Evolutionary conservation across 2,797 vertebrate species (phyloP).

Genomic region (Kryptolebias ocellatus): DNA sequence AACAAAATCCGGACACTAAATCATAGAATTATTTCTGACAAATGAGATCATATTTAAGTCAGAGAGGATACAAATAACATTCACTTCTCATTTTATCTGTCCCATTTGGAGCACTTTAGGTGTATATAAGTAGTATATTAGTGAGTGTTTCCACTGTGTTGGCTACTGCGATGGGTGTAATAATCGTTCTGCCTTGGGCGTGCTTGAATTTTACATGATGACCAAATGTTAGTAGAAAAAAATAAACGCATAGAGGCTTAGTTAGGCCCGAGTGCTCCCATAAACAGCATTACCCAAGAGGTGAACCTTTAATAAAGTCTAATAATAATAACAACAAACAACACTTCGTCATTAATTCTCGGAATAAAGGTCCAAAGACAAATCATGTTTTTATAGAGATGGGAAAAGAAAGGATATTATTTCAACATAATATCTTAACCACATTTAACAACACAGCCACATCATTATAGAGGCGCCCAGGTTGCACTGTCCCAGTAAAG

Average conservation of each 20-base stretch:
- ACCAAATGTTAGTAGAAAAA: constrained; percentile 54
- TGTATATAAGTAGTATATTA: constrained; percentile 46
- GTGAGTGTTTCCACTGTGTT: constrained; percentile 59
- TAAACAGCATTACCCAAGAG: constrained; percentile 64
- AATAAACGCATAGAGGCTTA: constrained; percentile 40
- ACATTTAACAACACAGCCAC: constrained; percentile 62
- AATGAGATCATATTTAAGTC: constrained; percentile 45
- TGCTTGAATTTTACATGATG: constrained; percentile 59
- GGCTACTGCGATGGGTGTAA: constrained; percentile 52
- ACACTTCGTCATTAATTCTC: constrained; percentile 58
- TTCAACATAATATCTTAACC: constrained; percentile 60
- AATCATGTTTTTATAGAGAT: constrained; percentile 64
- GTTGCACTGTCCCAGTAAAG: constrained; percentile 62
- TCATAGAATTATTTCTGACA: constrained; percentile 22
- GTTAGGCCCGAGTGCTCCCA: constrained; percentile 45
- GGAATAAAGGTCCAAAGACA: constrained; percentile 63
- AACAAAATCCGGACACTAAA: constrained; percentile 13
- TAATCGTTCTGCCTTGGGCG: constrained; percentile 51
- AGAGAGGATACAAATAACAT: constrained; percentile 15
- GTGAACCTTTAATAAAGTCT: constrained; percentile 48
- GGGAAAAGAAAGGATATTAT: constrained; percentile 70
- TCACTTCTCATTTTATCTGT: constrained; percentile 49
- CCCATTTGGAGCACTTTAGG: constrained; percentile 51
- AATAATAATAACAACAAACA: constrained; percentile 59
- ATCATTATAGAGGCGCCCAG: constrained; percentile 57